phyloP scores from a whole-genome alignment of 2,888 invertebrate species.

The Dromius quadrimaculatus region DNA sequence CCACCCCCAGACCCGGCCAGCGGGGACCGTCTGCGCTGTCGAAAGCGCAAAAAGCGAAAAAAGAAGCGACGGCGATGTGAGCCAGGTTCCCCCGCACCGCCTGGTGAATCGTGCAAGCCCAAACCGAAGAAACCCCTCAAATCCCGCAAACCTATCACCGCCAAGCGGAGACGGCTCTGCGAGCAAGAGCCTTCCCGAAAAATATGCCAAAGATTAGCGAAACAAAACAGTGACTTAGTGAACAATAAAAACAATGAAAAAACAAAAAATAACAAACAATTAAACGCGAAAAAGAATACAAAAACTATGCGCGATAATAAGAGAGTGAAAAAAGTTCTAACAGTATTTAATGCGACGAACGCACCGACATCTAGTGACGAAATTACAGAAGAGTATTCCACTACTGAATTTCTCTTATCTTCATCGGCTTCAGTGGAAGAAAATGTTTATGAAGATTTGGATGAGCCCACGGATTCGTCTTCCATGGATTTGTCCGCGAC shows the following conservation, averaged over 20 bases:
- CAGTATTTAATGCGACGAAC: slow-evolving; percentile 62
- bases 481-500: slow-evolving; percentile 1
- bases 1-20: slow-evolving; percentile 54
- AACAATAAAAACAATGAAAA: slow-evolving; percentile 60
- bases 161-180: slow-evolving; percentile 58
- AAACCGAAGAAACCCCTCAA: slow-evolving; percentile 37
- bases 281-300: slow-evolving; percentile 61
- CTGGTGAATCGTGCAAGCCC: slow-evolving; percentile 37
- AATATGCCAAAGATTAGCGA: slow-evolving; percentile 66
- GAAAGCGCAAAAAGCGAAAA: slow-evolving; percentile 69
- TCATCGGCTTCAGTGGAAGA: neutral
- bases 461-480: too few relatives aligned
- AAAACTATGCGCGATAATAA: slow-evolving; percentile 68
- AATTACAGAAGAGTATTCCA: slow-evolving; percentile 7
- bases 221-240: slow-evolving; percentile 54
- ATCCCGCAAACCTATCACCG: neutral
- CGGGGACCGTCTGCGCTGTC: slow-evolving; percentile 66
- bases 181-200: slow-evolving; percentile 60
- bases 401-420: neutral
- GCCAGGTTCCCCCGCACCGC: slow-evolving; percentile 56
- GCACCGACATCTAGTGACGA: slow-evolving; percentile 10
- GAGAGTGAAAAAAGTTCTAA: slow-evolving; percentile 68
- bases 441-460: neutral
- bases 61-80: slow-evolving; percentile 66
- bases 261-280: slow-evolving; percentile 58